These are phyloP conservation scores for Bacillus rossius DNA, from an alignment of 1,140 invertebrate genomes.

Conservation along the genomic window DNA sequence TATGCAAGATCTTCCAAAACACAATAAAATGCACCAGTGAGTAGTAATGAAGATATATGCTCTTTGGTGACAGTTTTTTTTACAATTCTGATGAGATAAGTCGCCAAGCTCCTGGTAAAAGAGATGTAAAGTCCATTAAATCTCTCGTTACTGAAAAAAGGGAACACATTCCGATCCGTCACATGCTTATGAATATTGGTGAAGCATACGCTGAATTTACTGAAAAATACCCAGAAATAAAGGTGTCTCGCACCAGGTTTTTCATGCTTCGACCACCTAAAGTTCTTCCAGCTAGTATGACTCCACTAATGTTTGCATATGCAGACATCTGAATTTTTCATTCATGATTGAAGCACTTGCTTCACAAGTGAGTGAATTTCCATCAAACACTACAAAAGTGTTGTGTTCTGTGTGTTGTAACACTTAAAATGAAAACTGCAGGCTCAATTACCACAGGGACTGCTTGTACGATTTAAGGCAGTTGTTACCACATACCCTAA, in stretches of 20 bases:
- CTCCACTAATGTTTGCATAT: constrained; percentile 2
- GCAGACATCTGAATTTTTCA: neutral
- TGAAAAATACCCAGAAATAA: neutral
- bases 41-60: too few relatives aligned
- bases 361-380: neutral
- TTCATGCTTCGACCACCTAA: neutral
- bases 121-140: constrained; percentile 3
- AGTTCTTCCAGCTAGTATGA: neutral
- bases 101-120: neutral
- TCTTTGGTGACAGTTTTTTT: too few relatives aligned
- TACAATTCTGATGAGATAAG: neutral
- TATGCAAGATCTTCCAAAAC: too few relatives aligned
- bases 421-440: neutral
- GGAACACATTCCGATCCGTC: neutral
- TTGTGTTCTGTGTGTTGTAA: neutral
- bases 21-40: too few relatives aligned
- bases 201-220: neutral
- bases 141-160: neutral
- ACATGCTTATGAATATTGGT: neutral
- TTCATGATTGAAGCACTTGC: neutral
- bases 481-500: neutral
- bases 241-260: neutral
- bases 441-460: neutral
- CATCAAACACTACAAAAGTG: neutral
- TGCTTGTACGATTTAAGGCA: neutral